Evolutionary conservation across 2,113 vertebrate species (phyloP), one percentile per base, ranked within the genome.

Genomic region (Embiotoca jacksoni): DNA sequence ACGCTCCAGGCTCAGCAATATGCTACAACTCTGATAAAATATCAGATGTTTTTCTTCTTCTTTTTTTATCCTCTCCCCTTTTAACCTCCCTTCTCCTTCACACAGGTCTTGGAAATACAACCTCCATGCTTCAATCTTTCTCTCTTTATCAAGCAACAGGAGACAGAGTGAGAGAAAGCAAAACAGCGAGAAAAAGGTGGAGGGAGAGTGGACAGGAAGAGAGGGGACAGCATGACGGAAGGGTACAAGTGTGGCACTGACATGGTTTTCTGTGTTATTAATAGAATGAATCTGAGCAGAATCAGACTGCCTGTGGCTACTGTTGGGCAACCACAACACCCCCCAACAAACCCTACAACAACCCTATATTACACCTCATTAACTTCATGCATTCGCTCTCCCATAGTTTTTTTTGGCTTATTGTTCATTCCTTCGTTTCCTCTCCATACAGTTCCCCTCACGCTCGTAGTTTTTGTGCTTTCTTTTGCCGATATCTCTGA

Each of bases 1-100:
- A 90, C 69, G 53, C 83, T 92, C 69, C 84, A 89, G 86, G 84
- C 69, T 80, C 47, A 65, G 76, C 82, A 79, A 80, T 75, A 81
- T 65, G 85, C 88, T 86, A 91, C 85, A 91, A 78, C 77, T 70
- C 70, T 78, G 77, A 89, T 90, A 90, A 60, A 31, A 78, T 90
- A 89, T 86, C 78, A 84, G 60, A 74, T 65, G 7, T 13, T 39
- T 47, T 50, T 44, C 44, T 62, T 16, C 0, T 4, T 30, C n/a
- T 4, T 36, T 39, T 55, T 11, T 0, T 5, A 14, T 15, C 6
- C 1, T 4, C 14, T 11, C 36, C 32, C 32, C 14, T n/a, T 23
- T 23, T 23, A 23, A 23, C 30, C 14, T 37, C 15, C 33, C 41
- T 37, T 66, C 59, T 64, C 30, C 44, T 49, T 70, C 32, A 4